A percentile compares a stretch with the other conserved stretches of the same genome.
phyloP scores from a whole-genome alignment of 2,113 vertebrate species.

The Axis porcinus region DNA sequence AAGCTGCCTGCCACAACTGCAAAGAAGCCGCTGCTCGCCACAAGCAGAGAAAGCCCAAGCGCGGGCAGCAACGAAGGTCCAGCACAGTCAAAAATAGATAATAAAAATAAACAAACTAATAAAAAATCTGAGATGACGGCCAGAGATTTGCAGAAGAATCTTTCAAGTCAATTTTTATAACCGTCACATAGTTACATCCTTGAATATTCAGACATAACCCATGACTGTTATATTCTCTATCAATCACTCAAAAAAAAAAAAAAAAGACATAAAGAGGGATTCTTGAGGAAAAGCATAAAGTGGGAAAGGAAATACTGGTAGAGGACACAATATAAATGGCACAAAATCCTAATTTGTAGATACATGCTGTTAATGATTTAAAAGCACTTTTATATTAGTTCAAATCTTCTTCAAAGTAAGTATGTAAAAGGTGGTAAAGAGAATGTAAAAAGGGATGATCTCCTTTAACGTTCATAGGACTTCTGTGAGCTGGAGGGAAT shows the following conservation, averaged over 20 bases:
- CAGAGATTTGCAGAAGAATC: background rate
- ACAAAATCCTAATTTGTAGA: background rate
- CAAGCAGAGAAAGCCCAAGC: background rate
- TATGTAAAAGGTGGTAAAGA: background rate
- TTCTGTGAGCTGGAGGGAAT: background rate
- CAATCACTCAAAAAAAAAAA: background rate
- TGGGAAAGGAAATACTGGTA: background rate
- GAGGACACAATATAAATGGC: background rate
- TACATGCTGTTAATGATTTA: background rate
- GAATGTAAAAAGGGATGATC: background rate
- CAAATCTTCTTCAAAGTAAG: background rate
- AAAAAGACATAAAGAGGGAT: background rate
- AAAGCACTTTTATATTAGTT: background rate
- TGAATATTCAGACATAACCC: background rate
- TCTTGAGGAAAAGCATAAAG: background rate
- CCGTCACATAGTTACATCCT: background rate
- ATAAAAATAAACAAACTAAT: background rate
- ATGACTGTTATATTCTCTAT: background rate
- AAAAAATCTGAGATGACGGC: background rate
- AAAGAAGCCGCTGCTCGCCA: background rate
- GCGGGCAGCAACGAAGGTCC: fast-evolving
- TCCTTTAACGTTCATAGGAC: background rate
- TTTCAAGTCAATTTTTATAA: background rate
- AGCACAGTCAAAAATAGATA: background rate
- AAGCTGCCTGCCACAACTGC: background rate